phyloP scores from a whole-genome alignment of 1,140 invertebrate genomes.

The Drosophila auraria region DNA sequence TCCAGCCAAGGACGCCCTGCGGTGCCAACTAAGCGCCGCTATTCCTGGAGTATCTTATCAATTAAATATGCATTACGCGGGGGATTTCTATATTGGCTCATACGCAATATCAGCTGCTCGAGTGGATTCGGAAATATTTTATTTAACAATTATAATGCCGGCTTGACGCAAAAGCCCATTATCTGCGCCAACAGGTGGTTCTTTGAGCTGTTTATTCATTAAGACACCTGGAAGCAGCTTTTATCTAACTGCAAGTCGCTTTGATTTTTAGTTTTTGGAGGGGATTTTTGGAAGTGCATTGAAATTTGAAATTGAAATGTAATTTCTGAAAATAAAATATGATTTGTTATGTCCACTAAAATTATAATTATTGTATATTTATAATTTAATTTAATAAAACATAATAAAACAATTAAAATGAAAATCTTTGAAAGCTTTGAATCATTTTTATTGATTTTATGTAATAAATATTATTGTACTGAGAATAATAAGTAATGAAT shows the following conservation, averaged over 20 bases:
- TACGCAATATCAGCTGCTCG: neutral
- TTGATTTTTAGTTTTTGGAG: too few species aligned
- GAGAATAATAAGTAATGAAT: too few species aligned
- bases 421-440: neutral
- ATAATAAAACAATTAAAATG: neutral
- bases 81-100: constrained; percentile 19
- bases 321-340: neutral
- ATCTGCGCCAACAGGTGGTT: constrained; percentile 7
- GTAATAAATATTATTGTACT: too few species aligned
- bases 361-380: neutral
- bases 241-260: too few species aligned
- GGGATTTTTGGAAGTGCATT: neutral
- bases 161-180: constrained; percentile 25
- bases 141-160: constrained; percentile 51
- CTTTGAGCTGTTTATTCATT: neutral
- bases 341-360: neutral
- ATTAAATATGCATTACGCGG: constrained; percentile 9
- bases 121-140: constrained; percentile 52
- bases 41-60: constrained; percentile 25
- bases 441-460: neutral
- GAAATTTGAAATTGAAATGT: neutral
- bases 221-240: neutral
- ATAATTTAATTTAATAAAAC: neutral
- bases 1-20: constrained; percentile 1
- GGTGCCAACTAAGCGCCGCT: neutral